A percentile compares a stretch with the other conserved stretches of the same genome.
These are phyloP conservation scores for Falco cherrug DNA, from an alignment of 2,797 vertebrate species.

Conservation along the genomic window DNA sequence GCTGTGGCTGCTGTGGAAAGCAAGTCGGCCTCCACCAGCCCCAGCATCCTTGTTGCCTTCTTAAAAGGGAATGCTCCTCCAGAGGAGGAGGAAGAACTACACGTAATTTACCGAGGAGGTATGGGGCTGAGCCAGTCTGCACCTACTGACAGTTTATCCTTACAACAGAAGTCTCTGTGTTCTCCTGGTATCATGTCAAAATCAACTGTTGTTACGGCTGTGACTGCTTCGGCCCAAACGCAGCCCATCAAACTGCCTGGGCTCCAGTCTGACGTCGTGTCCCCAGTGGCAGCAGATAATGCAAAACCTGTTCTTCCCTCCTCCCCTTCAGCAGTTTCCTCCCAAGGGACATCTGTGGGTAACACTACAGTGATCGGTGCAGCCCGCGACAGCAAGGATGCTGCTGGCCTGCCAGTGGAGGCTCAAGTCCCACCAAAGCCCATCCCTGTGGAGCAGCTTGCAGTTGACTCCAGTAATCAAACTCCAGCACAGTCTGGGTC, in stretches of 20 bases:
- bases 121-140: conserved; percentile 20
- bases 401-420: neutral
- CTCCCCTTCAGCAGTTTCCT: neutral
- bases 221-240: conserved; percentile 48
- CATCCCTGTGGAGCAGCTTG: conserved; percentile 80
- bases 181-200: conserved; percentile 9
- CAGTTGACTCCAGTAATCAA: conserved; percentile 65
- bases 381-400: neutral
- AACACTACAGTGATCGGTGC: conserved; percentile 33
- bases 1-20: conserved; percentile 85
- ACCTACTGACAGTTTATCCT: neutral
- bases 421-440: conserved; percentile 25
- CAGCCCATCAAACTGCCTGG: neutral
- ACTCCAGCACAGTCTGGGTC: conserved; percentile 17
- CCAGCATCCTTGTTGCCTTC: conserved; percentile 82
- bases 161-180: neutral
- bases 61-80: conserved; percentile 63
- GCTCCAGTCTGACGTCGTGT: neutral
- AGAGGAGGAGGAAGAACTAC: conserved; percentile 76
- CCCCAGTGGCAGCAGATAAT: neutral
- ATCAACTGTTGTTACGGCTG: neutral
- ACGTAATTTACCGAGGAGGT: conserved; percentile 73
- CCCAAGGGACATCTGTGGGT: conserved; percentile 55
- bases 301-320: neutral
- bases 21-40: conserved; percentile 90